These are phyloP conservation scores for Dryobates pubescens DNA, from an alignment of 2,797 vertebrate genomes.

Conservation along the genomic window DNA sequence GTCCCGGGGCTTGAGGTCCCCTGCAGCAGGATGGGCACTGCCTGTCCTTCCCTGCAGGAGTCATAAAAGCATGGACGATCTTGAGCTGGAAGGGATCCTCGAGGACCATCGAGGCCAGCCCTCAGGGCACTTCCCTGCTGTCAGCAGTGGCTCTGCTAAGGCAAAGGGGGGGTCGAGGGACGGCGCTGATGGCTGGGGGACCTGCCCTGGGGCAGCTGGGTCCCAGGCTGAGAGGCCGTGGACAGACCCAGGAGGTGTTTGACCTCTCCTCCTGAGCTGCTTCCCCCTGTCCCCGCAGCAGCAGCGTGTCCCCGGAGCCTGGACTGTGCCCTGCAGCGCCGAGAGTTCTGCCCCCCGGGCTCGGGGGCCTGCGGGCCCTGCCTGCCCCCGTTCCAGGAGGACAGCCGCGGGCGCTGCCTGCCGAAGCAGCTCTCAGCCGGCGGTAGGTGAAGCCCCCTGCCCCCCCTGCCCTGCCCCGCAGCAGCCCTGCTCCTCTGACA, in stretches of 20 bases:
- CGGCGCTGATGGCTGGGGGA: neutral
- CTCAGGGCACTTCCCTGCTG: neutral
- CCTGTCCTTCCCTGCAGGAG: neutral
- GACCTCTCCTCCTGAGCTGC: neutral
- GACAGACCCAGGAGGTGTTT: rapidly evolving
- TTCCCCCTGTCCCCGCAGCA: conserved; percentile 50
- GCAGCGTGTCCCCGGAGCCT: conserved; percentile 84
- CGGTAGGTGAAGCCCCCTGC: conserved; percentile 70
- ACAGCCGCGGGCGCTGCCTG: conserved; percentile 78
- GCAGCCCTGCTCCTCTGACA: neutral
- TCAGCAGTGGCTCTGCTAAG: neutral
- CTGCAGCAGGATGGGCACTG: neutral
- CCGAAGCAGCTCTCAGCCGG: conserved; percentile 15
- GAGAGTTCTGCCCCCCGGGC: conserved; percentile 83
- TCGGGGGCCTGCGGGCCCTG: conserved; percentile 85
- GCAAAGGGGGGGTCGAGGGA: rapidly evolving
- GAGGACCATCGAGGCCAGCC: neutral
- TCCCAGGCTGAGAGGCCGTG: neutral
- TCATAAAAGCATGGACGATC: neutral
- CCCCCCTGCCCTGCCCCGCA: neutral
- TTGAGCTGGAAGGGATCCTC: neutral
- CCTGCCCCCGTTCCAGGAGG: conserved; percentile 82
- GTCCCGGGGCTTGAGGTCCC: neutral
- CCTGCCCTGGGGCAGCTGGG: rapidly evolving
- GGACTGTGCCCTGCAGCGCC: conserved; percentile 85